A percentile compares a stretch with the other conserved stretches of the same genome.
Evolutionary conservation across 2,797 vertebrate species (phyloP).

Genomic region (Enteromius thamalakanensis): DNA sequence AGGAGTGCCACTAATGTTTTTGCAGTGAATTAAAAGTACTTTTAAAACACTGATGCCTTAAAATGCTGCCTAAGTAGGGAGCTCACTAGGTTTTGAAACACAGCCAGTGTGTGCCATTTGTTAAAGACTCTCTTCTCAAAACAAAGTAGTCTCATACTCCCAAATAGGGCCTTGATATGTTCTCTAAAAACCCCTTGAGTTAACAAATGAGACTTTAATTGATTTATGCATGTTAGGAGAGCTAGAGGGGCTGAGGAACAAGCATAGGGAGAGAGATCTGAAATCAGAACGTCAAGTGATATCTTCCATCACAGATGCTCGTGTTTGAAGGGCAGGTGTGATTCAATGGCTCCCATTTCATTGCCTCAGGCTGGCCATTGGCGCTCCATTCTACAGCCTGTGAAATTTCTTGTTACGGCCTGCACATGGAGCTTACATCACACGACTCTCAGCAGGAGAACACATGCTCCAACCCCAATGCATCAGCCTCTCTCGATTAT

Average conservation of each 20-base stretch:
- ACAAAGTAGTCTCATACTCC: conserved; percentile 22
- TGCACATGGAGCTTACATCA: conserved; percentile 38
- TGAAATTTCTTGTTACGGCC: conserved; percentile 42
- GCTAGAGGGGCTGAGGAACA: neutral
- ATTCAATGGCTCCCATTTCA: conserved; percentile 26
- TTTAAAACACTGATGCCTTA: neutral
- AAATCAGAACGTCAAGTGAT: conserved; percentile 11
- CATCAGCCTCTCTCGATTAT: conserved; percentile 1
- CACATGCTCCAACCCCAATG: conserved; percentile 33
- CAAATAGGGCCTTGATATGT: conserved; percentile 20
- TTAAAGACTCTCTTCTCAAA: conserved; percentile 15
- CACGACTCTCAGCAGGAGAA: conserved; percentile 36
- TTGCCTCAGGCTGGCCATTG: conserved; percentile 55
- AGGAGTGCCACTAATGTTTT: neutral
- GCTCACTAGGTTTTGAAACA: neutral
- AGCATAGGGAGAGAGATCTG: neutral
- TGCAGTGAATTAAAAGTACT: neutral
- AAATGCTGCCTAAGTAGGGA: neutral
- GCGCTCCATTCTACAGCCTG: conserved; percentile 50
- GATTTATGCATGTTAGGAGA: conserved; percentile 26
- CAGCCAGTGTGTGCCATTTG: neutral
- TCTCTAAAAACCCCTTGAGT: conserved; percentile 10
- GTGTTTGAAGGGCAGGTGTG: conserved; percentile 25
- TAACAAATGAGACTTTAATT: conserved; percentile 34
- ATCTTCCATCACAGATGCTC: conserved; percentile 19